Base-by-base conservation (phyloP, 2,888 invertebrate genomes). In the Euplagia quadripunctaria region DNA sequence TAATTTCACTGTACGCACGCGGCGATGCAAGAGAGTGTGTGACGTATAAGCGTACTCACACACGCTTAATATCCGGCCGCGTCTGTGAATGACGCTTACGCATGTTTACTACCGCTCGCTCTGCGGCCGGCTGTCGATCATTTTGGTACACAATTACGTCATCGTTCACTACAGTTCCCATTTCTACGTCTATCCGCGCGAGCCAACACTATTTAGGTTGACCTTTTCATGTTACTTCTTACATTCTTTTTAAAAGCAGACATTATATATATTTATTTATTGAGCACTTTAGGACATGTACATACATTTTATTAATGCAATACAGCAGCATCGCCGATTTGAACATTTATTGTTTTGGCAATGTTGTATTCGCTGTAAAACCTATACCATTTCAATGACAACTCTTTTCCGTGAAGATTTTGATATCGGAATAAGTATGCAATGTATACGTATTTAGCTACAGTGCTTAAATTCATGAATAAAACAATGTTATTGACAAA, bases 21-120 rank as follows among this genome's bases (percentile, higher is more conserved):
- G 79, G 81, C 72, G 73, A 68, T 67, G 73, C 76, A 61, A 46
- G 75, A 72, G 75, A 75, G 74, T 75, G 70, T 76, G 81, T 86
- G 82, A 81, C 81, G 86, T 79, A 71, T 74, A 76, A 71, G 81
- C 67, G 77, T 82, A 87, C 88, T 71, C 90, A 89, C 90, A 90
- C 91, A 81, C 55, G 71, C 76, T 58, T 80, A 80, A 87, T 85
- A 91, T 93, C 93, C 93, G 93, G 92, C 87, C 90, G 87, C 85
- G 88, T 90, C 90, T 88, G 90, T 92, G 94, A 94, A 93, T 93
- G 94, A 93, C 93, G 92, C 89, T 90, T 93, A 94, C 94, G 91
- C 91, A 89, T 93, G 93, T 94, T 94, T 94, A 94, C 94, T 94
- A 94, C 91, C 86, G 88, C 82, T 83, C 86, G 88, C 82, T 83